A percentile compares a stretch with the other conserved stretches of the same genome.
Evolutionary conservation across 2,888 invertebrate genomes (phyloP).

Genomic region (Perizoma affinitatum): DNA sequence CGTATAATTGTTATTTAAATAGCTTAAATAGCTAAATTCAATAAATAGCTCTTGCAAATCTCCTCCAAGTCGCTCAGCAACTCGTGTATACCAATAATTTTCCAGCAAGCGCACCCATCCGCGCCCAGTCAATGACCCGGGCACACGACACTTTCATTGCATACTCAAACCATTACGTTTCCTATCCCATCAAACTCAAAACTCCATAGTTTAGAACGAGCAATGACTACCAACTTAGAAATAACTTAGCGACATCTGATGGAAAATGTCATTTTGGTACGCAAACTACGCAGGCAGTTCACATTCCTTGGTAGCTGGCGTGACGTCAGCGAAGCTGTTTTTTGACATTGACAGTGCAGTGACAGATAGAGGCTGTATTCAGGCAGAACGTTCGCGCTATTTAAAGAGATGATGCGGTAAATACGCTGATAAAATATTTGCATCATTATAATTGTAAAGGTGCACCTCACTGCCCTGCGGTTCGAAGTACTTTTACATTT

Average conservation of each 20-base stretch:
- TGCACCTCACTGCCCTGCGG: constrained; percentile 5
- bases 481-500: background rate
- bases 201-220: constrained; percentile 4
- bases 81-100: constrained; percentile 42
- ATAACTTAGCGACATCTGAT: constrained; percentile 23
- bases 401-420: constrained; percentile 16
- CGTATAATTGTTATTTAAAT: no score
- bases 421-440: constrained; percentile 2
- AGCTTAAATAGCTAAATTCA: no score
- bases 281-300: constrained; percentile 21
- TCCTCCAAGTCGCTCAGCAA: constrained; percentile 26
- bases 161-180: constrained; percentile 31
- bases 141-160: constrained; percentile 48
- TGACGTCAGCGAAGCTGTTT: constrained; percentile 45
- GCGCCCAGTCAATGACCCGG: constrained; percentile 56
- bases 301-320: constrained; percentile 45
- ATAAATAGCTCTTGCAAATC: constrained; percentile 1
- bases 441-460: constrained; percentile 16
- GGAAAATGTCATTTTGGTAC: constrained; percentile 17
- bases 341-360: constrained; percentile 56
- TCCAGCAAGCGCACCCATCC: constrained; percentile 50
- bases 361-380: constrained; percentile 29
- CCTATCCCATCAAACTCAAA: constrained; percentile 12
- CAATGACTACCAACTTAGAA: constrained; percentile 29
- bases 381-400: constrained; percentile 19